A percentile compares a stretch with the other conserved stretches of the same genome.
Evolutionary conservation across 2,888 invertebrate genomes (phyloP).

Genomic region (Neoascia interrupta): DNA sequence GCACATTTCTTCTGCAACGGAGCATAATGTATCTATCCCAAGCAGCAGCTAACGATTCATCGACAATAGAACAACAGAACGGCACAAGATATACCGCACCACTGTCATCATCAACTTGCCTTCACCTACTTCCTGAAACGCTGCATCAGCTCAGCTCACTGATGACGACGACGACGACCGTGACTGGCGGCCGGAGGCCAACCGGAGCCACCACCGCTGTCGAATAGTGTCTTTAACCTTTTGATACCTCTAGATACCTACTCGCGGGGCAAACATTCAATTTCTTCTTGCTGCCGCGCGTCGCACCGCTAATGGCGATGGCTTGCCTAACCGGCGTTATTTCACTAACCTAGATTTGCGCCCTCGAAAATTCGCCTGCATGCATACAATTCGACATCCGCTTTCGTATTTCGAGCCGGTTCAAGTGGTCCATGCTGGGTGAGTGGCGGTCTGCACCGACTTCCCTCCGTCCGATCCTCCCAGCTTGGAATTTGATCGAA

Average conservation of each 20-base stretch:
- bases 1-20: slow-evolving; percentile 34
- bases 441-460: slow-evolving; percentile 13
- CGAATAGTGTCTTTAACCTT: slow-evolving; percentile 61
- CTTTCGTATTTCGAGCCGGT: slow-evolving; percentile 64
- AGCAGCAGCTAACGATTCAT: slow-evolving; percentile 52
- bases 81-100: slow-evolving; percentile 39
- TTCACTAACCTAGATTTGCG: slow-evolving; percentile 69
- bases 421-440: slow-evolving; percentile 50
- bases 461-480: no score
- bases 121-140: slow-evolving; percentile 71
- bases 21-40: slow-evolving; percentile 45
- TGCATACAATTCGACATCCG: slow-evolving; percentile 65
- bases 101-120: slow-evolving; percentile 70
- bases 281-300: slow-evolving; percentile 44
- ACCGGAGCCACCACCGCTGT: no score
- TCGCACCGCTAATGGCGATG: neutral
- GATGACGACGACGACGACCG: no score
- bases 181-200: no score
- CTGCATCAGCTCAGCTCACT: slow-evolving; percentile 46
- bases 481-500: slow-evolving; percentile 32
- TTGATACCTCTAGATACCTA: slow-evolving; percentile 44
- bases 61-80: slow-evolving; percentile 25
- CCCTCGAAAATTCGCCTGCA: slow-evolving; percentile 67
- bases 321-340: slow-evolving; percentile 42
- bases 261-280: slow-evolving; percentile 43